Evolutionary conservation across 2,113 vertebrate genomes (phyloP), one percentile per base, ranked within the genome.

Genomic region (Brachypodius melanocephalos): DNA sequence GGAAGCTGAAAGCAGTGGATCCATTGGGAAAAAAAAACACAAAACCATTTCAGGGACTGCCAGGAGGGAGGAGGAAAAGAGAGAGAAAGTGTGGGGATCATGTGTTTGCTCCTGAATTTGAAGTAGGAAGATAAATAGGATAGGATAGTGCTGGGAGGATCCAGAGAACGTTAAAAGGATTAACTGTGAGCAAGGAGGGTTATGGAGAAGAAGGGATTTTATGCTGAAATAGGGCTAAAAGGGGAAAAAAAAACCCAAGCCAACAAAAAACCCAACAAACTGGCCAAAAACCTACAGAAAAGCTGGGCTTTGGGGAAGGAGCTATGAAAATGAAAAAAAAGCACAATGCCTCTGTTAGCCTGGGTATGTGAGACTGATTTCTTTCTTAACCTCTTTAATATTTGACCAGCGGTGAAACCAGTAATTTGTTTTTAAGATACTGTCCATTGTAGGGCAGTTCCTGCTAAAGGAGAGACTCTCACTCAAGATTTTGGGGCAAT

Each of bases 321-420:
- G 3, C 31, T 68, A 9, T n/a, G 28, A 29, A 54, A 59, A 80
- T 13, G 26, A 62, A 29, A 65, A 79, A 79, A 26, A 22, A 84
- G 5, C 5, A 29, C 3, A 2, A 24, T 29, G 9, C 45, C 18
- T 78, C 10, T 49, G 4, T 28, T 71, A 59, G 26, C 6, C 17
- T 22, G 28, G 32, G 21, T 14, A 10, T 38, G 15, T 0, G 0
- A 85, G 42, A 34, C 8, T 55, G 24, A 26, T 31, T 52, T 59
- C 20, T 10, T 49, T 75, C 79, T 43, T 45, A 82, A 15, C 9
- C 14, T 67, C 19, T 32, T 32, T 73, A 55, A 24, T 51, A 38
- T 75, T 32, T 78, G 26, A 58, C 26, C 62, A 10, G 24, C 24
- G 67, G 22, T 22, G 22, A 82, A 91, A 74, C 5, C 13, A 49